These are phyloP conservation scores for Sapayoa aenigma DNA, from an alignment of 2,113 vertebrate genomes.

Conservation along the genomic window DNA sequence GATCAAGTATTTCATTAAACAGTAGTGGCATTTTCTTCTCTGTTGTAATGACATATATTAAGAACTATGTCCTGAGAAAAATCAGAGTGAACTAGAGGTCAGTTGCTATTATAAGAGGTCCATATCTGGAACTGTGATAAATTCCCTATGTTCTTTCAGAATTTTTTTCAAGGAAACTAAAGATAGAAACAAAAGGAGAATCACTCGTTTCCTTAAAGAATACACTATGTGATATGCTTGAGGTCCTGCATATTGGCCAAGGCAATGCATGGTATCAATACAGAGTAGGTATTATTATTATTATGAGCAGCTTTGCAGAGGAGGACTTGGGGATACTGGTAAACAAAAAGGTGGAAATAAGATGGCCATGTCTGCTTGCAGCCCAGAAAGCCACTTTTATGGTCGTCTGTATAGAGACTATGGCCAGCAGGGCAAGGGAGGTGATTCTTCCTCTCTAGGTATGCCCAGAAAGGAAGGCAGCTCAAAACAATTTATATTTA, in stretches of 20 bases:
- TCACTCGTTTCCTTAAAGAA: background rate
- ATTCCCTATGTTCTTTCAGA: background rate
- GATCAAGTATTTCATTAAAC: background rate
- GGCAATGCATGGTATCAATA: background rate
- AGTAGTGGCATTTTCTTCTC: background rate
- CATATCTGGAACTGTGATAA: background rate
- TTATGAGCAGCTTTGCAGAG: background rate
- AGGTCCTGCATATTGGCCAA: background rate
- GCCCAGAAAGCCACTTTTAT: background rate
- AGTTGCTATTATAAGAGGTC: background rate
- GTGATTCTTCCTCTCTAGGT: background rate
- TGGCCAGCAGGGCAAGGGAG: background rate
- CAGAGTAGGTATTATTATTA: background rate
- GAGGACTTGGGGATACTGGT: background rate
- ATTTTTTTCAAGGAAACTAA: background rate
- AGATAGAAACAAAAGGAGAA: background rate
- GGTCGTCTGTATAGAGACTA: accelerated
- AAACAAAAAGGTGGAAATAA: background rate
- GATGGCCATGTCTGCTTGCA: accelerated
- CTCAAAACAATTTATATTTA: background rate
- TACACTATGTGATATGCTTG: background rate
- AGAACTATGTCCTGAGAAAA: background rate
- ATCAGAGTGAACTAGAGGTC: background rate
- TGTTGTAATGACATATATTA: background rate
- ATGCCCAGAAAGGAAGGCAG: background rate